These are phyloP conservation scores for Rhincodon typus DNA, from an alignment of 2,797 vertebrate species.

Conservation along the genomic window DNA sequence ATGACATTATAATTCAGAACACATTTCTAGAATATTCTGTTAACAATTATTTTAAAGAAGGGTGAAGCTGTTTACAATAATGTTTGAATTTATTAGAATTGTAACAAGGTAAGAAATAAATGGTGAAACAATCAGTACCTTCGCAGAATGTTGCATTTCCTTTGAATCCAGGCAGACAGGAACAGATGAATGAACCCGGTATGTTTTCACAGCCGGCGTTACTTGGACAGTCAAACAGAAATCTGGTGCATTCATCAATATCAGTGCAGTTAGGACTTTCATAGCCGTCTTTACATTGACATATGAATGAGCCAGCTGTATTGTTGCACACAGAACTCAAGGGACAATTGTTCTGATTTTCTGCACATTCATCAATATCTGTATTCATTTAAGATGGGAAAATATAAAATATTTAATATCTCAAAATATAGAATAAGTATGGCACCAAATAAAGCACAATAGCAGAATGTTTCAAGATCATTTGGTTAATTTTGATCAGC, in stretches of 20 bases:
- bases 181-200: neutral
- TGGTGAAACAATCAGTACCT: neutral
- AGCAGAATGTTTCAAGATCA: neutral
- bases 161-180: neutral
- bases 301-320: neutral
- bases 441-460: neutral
- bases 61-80: neutral
- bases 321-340: neutral
- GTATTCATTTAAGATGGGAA: neutral
- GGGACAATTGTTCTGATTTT: neutral
- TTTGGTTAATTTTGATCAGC: neutral
- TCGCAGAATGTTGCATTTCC: slow-evolving; percentile 27
- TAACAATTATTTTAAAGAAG: neutral
- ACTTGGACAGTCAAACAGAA: neutral
- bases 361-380: slow-evolving; percentile 22
- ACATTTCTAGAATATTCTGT: neutral
- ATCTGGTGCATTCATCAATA: slow-evolving; percentile 2
- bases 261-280: slow-evolving; percentile 14
- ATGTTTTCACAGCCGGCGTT: neutral
- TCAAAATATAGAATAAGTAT: neutral
- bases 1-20: neutral
- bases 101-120: neutral
- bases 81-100: neutral
- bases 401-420: neutral
- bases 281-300: slow-evolving; percentile 5